These are phyloP conservation scores for Gobiocypris rarus DNA, from an alignment of 2,113 vertebrate genomes.

Conservation along the genomic window DNA sequence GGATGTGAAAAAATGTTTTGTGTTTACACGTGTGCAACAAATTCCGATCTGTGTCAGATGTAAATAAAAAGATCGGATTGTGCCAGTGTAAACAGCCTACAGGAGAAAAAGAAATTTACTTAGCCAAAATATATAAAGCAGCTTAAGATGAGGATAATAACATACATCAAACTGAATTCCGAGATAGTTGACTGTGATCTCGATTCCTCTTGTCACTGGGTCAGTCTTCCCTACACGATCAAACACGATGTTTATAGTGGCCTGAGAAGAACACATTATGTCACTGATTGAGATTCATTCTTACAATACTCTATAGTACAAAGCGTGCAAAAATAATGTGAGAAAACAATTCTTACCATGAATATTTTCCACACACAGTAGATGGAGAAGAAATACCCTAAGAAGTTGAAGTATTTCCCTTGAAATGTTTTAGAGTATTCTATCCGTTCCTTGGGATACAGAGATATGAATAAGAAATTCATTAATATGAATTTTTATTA, in stretches of 20 bases:
- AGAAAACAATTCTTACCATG: slow-evolving; percentile 82
- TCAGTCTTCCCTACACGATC: slow-evolving; percentile 98
- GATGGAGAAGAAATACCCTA: slow-evolving; percentile 99
- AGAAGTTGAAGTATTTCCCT: slow-evolving; percentile 97
- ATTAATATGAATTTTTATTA: too few species aligned
- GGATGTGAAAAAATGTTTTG: too few species aligned
- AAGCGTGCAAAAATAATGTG: background rate
- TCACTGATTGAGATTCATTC: background rate
- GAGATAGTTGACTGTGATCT: slow-evolving; percentile 99
- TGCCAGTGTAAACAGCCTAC: too few species aligned
- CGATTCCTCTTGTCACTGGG: slow-evolving; percentile 97
- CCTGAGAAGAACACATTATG: slow-evolving; percentile 73
- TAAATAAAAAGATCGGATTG: too few species aligned
- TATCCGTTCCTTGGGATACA: slow-evolving; percentile 89
- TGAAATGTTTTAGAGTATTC: slow-evolving; percentile 99
- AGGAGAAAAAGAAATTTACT: background rate
- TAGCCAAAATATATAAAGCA: background rate
- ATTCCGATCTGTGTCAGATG: too few species aligned
- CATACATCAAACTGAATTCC: slow-evolving; percentile 99
- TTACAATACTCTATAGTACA: background rate
- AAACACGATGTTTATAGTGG: slow-evolving; percentile 99
- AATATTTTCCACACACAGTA: slow-evolving; percentile 99
- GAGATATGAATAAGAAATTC: too few species aligned
- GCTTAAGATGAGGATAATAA: background rate
- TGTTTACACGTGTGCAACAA: too few species aligned